These are phyloP conservation scores for Zaprionus obscuricornis DNA, from an alignment of 2,888 invertebrate genomes.

Conservation along the genomic window DNA sequence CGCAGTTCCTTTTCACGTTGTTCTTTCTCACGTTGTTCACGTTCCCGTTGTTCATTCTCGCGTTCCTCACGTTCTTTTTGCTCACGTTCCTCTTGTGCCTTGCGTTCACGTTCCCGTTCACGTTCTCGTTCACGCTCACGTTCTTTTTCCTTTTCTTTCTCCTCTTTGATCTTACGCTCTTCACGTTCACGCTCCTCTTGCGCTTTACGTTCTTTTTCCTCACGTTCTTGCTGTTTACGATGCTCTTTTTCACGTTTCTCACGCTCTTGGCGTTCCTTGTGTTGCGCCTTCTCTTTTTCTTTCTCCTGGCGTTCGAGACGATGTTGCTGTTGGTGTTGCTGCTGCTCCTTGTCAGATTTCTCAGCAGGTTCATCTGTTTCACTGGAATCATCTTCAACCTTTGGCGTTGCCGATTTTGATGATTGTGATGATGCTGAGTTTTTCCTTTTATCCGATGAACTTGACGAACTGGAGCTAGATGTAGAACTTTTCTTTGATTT, in stretches of 20 bases:
- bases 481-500: conserved; percentile 61
- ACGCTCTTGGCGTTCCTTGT: conserved; percentile 55
- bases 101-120: conserved; percentile 49
- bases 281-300: conserved; percentile 47
- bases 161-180: conserved; percentile 70
- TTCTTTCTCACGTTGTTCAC: conserved; percentile 72
- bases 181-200: conserved; percentile 67
- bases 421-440: conserved; percentile 66
- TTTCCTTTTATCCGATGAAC: conserved; percentile 70
- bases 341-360: conserved; percentile 51
- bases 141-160: conserved; percentile 73
- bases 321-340: too few species aligned
- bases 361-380: conserved; percentile 67
- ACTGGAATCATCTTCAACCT: conserved; percentile 68
- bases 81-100: too few species aligned
- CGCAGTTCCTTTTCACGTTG: conserved; percentile 61
- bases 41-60: conserved; percentile 65
- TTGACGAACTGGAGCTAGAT: conserved; percentile 16
- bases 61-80: too few species aligned
- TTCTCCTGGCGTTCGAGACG: conserved; percentile 27
- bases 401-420: conserved; percentile 58
- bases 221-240: conserved; percentile 64
- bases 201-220: conserved; percentile 57
- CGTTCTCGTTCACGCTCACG: conserved; percentile 72
- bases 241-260: conserved; percentile 61